These are phyloP conservation scores for Aethes cnicana DNA, from an alignment of 2,888 invertebrate genomes.

Conservation along the genomic window DNA sequence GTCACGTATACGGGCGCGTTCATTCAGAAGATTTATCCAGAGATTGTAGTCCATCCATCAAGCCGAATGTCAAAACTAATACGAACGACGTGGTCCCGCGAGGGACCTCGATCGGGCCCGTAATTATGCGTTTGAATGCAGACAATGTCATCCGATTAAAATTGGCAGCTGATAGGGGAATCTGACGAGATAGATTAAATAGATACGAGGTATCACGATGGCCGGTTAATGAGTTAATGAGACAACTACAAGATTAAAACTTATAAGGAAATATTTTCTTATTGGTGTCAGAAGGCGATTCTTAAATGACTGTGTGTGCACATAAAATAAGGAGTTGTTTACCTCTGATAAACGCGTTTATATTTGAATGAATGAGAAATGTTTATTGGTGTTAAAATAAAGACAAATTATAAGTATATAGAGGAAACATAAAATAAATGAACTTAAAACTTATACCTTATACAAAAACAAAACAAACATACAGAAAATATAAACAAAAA, in stretches of 20 bases:
- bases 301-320: no score
- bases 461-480: no score
- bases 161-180: slow-evolving; percentile 77
- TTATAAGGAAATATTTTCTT: slow-evolving; percentile 1
- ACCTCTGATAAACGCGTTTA: no score
- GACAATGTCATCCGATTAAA: slow-evolving; percentile 76
- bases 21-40: slow-evolving; percentile 72
- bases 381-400: no score
- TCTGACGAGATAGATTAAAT: slow-evolving; percentile 33
- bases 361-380: no score
- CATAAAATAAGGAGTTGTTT: no score
- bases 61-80: slow-evolving; percentile 82
- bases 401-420: no score
- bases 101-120: slow-evolving; percentile 64
- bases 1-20: slow-evolving; percentile 67
- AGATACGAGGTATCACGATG: slow-evolving; percentile 17
- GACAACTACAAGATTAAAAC: not conserved
- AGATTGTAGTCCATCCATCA: slow-evolving; percentile 80
- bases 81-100: slow-evolving; percentile 76
- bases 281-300: not conserved
- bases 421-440: no score
- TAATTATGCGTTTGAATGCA: slow-evolving; percentile 78
- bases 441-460: no score
- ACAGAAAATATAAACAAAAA: no score
- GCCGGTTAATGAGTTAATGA: slow-evolving; percentile 9